Conservation (phyloP, 92 coral and sea anemone species). For the Siderastrea radians region DNA sequence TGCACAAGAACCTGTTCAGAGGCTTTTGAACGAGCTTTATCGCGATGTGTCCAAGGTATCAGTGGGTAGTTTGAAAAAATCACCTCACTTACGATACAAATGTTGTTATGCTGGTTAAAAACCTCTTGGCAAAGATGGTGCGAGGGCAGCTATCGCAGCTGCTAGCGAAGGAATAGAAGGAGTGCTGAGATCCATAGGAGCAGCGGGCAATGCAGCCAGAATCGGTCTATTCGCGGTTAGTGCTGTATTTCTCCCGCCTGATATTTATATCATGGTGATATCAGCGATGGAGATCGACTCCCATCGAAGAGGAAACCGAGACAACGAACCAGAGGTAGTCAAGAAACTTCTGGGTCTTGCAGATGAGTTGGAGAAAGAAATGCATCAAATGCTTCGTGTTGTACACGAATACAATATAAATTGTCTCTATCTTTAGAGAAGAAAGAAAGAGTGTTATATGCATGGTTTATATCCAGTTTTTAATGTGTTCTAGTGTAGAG, state of each 20-base stretch:
- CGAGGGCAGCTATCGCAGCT: constrained; percentile 5
- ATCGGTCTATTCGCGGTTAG: constrained; percentile 14
- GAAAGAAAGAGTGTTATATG: not conserved
- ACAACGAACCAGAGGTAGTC: constrained; percentile 11
- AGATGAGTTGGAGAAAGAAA: constrained; percentile 24
- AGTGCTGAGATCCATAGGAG: constrained; percentile 15
- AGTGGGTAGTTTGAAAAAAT: not conserved
- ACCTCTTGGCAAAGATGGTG: constrained; percentile 10
- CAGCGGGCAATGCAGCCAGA: constrained; percentile 11
- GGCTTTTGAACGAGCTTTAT: constrained; percentile 1
- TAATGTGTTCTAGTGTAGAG: no score
- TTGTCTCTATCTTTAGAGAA: not conserved
- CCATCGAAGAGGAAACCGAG: not conserved
- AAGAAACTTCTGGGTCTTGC: constrained; percentile 19
- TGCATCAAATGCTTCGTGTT: constrained; percentile 5
- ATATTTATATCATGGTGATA: constrained; percentile 24
- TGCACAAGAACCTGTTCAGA: constrained; percentile 15
- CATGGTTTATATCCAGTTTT: no score
- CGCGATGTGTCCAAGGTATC: constrained; percentile 16
- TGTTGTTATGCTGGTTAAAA: not conserved
- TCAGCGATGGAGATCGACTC: constrained; percentile 20
- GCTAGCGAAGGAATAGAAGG: constrained; percentile 14
- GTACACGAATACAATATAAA: not conserved
- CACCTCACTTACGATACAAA: not conserved
- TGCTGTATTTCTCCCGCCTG: constrained; percentile 13